Evolutionary conservation across 2,797 vertebrate genomes (phyloP).

Genomic region (Chelmon rostratus): DNA sequence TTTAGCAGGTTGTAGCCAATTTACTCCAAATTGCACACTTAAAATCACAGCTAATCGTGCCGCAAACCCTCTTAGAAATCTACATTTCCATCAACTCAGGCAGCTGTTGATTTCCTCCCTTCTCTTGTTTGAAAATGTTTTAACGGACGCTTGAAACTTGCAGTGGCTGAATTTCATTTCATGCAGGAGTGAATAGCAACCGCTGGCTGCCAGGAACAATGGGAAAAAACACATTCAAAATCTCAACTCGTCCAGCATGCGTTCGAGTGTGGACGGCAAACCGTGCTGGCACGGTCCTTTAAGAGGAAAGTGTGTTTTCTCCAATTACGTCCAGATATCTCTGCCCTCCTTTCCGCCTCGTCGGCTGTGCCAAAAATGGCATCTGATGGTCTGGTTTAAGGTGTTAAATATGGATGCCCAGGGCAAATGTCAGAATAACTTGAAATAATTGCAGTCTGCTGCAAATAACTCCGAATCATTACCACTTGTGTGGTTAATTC

Average conservation of each 20-base stretch:
- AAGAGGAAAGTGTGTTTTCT: not conserved
- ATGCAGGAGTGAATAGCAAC: not conserved
- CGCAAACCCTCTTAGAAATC: not conserved
- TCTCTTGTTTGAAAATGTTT: not conserved
- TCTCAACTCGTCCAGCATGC: not conserved
- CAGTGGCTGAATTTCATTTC: not conserved
- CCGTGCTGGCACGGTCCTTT: not conserved
- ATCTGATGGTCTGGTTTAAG: constrained; percentile 31
- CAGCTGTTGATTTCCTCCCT: not conserved
- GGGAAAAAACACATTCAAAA: not conserved
- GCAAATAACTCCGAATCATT: constrained; percentile 42
- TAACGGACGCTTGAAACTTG: not conserved
- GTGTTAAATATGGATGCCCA: constrained; percentile 55
- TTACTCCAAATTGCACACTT: not conserved
- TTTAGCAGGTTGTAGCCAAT: not conserved
- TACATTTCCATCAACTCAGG: not conserved
- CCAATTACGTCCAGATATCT: constrained; percentile 16
- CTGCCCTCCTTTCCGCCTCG: not conserved
- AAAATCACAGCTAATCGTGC: not conserved
- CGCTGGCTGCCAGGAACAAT: not conserved
- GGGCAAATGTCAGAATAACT: constrained; percentile 54
- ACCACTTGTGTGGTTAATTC: constrained; percentile 55
- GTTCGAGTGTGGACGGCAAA: not conserved
- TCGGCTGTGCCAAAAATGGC: constrained; percentile 34
- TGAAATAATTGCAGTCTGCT: constrained; percentile 52